phyloP scores from a whole-genome alignment of 2,797 vertebrate genomes.

The Centropyge bicolor region DNA sequence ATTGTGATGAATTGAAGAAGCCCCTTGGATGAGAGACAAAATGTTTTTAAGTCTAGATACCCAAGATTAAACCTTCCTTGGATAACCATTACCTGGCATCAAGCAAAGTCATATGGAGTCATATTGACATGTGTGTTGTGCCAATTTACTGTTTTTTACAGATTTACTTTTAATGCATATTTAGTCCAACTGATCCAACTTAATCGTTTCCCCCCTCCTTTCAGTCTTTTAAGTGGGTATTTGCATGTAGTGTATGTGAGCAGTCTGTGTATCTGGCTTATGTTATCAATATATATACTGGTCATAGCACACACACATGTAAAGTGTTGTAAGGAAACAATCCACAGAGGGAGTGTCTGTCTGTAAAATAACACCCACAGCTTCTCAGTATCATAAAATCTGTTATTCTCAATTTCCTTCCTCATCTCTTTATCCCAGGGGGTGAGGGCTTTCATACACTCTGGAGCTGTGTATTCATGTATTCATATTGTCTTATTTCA shows the following conservation, averaged over 20 bases:
- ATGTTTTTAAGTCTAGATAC: too few species aligned
- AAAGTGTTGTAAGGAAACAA: conserved; percentile 27
- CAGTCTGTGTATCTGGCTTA: background rate
- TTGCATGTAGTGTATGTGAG: background rate
- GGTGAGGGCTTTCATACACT: conserved; percentile 36
- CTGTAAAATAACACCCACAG: conserved; percentile 46
- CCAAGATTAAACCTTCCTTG: too few species aligned
- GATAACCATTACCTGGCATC: background rate
- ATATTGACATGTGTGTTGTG: background rate
- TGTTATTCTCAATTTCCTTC: conserved; percentile 59
- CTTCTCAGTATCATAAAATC: conserved; percentile 61
- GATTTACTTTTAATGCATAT: background rate
- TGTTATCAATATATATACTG: background rate
- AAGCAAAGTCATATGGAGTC: conserved; percentile 6
- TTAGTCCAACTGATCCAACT: conserved; percentile 17
- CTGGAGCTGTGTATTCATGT: conserved; percentile 64
- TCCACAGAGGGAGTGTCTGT: conserved; percentile 27
- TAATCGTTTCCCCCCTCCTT: background rate
- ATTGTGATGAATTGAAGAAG: too few species aligned
- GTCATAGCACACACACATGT: conserved; percentile 26
- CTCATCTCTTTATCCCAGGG: conserved; percentile 50
- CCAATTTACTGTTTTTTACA: background rate
- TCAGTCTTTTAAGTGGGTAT: background rate
- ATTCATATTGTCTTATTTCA: conserved; percentile 63
- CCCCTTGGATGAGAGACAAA: too few species aligned